Percentiles rank a stretch among this genome's conserved stretches.
These are phyloP conservation scores for Oceanites oceanicus DNA, from an alignment of 2,113 vertebrate species.

Conservation along the genomic window DNA sequence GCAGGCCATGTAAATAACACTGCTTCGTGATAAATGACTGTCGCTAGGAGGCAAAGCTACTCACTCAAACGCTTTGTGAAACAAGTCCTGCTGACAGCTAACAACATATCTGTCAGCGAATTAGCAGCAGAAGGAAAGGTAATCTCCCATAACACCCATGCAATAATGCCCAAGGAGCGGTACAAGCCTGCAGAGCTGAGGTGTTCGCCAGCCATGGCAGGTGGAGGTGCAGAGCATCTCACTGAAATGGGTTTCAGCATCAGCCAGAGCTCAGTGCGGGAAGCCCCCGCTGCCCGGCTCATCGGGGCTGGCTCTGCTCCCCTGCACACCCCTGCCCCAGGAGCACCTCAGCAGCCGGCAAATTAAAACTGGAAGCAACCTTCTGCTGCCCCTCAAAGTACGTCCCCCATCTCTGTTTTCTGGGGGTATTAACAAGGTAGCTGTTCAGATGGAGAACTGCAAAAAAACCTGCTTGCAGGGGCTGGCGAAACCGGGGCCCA, in stretches of 20 bases:
- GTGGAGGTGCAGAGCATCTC: not conserved
- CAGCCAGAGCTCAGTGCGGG: not conserved
- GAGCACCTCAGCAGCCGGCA: not conserved
- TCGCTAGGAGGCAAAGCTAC: not conserved
- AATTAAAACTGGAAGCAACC: not conserved
- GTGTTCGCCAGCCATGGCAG: not conserved
- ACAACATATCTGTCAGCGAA: not conserved
- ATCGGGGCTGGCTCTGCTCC: not conserved
- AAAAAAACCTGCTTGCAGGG: fast-evolving
- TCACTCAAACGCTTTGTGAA: not conserved
- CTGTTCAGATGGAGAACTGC: not conserved
- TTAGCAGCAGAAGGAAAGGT: not conserved
- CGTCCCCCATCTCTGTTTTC: not conserved
- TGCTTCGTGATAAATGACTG: not conserved
- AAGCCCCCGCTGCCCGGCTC: fast-evolving
- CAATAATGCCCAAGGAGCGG: not conserved
- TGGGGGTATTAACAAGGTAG: not conserved
- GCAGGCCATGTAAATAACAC: not conserved
- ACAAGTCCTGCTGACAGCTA: not conserved
- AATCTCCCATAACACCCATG: not conserved
- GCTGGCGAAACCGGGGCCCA: not conserved
- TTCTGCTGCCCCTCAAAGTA: not conserved
- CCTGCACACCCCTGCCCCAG: not conserved
- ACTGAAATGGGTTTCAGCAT: not conserved
- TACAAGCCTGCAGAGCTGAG: not conserved